Evolutionary conservation across 92 coral and sea anemone genomes (phyloP), one percentile per base, ranked within the genome.

Genomic region (Galaxea fascicularis): DNA sequence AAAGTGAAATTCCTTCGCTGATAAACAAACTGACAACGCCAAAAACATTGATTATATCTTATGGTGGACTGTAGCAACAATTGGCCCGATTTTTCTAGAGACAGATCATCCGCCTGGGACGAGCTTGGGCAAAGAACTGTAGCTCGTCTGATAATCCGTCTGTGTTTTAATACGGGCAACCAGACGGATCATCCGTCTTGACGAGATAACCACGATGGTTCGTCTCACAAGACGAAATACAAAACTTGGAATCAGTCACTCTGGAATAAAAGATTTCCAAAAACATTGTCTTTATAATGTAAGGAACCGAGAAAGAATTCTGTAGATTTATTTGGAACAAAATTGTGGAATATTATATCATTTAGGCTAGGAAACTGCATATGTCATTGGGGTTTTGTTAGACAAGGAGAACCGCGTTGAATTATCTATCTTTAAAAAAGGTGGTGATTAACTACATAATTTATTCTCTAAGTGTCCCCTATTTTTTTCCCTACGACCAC

Each of bases 1-100:
- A n/a, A 60, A 60, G 35, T 60, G 66, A 60, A 60, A 60, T 60
- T 60, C 66, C 28, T 20, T 60, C 66, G 66, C 21, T 60, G 66
- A 1, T 8, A 60, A 60, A 60, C 28, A 60, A 26, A 60, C 8
- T 5, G 13, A 20, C n/a, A 60, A 60, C 14, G 66, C 66, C 31
- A n/a, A 60, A 60, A 60, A 60, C 66, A 20, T 20, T 60, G 4
- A 8, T 60, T 60, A 14, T 26, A 22, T 6, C 66, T 60, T 13
- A 35, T 35, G n/a, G n/a, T n/a, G n/a, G n/a, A n/a, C n/a, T n/a
- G n/a, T n/a, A n/a, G n/a, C n/a, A n/a, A n/a, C n/a, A n/a, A n/a
- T n/a, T n/a, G n/a, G n/a, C n/a, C n/a, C n/a, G n/a, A n/a, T n/a
- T n/a, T n/a, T n/a, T n/a, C n/a, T n/a, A n/a, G n/a, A n/a, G n/a